Conservation (phyloP, 1,140 invertebrate species). For the Oryzaephilus surinamensis region DNA sequence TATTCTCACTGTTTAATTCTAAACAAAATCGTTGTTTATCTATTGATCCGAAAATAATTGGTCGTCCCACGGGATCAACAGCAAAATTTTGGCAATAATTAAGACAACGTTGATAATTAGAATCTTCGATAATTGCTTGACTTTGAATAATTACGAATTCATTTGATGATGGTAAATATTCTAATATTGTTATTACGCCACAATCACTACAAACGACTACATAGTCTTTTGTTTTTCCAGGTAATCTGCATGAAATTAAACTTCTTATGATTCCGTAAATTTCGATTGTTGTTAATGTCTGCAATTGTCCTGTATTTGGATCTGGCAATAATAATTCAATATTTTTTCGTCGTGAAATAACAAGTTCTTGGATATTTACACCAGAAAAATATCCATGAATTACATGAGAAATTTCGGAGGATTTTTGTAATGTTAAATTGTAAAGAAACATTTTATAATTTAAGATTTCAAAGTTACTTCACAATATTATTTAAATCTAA, state of each 20-base stretch:
- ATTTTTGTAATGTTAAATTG: conserved; percentile 93
- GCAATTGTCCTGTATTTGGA: conserved; percentile 96
- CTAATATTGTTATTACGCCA: conserved; percentile 95
- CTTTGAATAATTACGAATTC: conserved; percentile 91
- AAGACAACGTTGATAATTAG: conserved; percentile 92
- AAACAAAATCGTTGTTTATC: conserved; percentile 99
- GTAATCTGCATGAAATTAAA: conserved; percentile 91
- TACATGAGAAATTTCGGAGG: conserved; percentile 92
- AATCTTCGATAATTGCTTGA: conserved; percentile 99
- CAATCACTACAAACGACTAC: conserved; percentile 97
- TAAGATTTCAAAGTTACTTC: no score
- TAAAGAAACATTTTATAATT: conserved; percentile 95
- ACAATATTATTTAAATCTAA: no score
- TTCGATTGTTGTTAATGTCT: conserved; percentile 89
- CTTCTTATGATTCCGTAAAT: conserved; percentile 95
- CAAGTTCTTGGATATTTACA: conserved; percentile 92
- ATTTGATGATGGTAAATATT: conserved; percentile 92
- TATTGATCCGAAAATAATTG: conserved; percentile 97
- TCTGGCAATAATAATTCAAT: conserved; percentile 91
- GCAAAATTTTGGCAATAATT: conserved; percentile 98
- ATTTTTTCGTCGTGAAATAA: conserved; percentile 90
- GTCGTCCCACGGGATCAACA: conserved; percentile 96
- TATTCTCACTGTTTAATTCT: conserved; percentile 95
- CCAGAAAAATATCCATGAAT: conserved; percentile 99
- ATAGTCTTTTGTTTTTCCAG: conserved; percentile 97